Evolutionary conservation across 2,113 vertebrate genomes (phyloP).

Genomic region (Potamarius usumacintae): DNA sequence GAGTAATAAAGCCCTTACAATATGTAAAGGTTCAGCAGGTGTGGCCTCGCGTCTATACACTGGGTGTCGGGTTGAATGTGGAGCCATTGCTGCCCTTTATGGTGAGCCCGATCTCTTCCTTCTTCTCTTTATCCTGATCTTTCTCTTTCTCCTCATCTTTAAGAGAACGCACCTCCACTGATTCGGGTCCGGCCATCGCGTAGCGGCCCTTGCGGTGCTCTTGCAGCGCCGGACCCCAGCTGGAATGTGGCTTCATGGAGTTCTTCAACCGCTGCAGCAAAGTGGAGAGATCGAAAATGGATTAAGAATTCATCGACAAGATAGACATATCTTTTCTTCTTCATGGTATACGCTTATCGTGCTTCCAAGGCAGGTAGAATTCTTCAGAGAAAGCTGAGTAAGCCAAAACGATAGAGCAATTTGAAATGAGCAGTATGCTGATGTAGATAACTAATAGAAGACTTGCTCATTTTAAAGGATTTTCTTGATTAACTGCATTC

Average conservation of each 20-base stretch:
- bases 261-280: conserved; percentile 86
- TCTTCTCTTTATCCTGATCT: conserved; percentile 77
- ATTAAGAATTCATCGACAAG: neutral
- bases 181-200: conserved; percentile 74
- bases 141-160: conserved; percentile 83
- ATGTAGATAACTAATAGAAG: neutral
- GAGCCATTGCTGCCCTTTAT: conserved; percentile 91
- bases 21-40: conserved; percentile 79
- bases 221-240: conserved; percentile 89
- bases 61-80: conserved; percentile 88
- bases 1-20: conserved; percentile 81
- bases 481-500: neutral
- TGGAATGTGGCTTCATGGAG: conserved; percentile 83
- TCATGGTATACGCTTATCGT: neutral
- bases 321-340: neutral
- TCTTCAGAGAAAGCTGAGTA: neutral
- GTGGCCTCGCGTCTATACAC: conserved; percentile 75
- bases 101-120: conserved; percentile 79
- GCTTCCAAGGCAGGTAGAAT: neutral
- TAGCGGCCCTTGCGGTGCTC: conserved; percentile 94
- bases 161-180: conserved; percentile 81
- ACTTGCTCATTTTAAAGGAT: neutral
- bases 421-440: neutral
- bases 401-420: neutral
- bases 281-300: conserved; percentile 7